Evolutionary conservation across 1,140 invertebrate genomes (phyloP), one percentile per base, ranked within the genome.

Genomic region (Chymomyza costata): DNA sequence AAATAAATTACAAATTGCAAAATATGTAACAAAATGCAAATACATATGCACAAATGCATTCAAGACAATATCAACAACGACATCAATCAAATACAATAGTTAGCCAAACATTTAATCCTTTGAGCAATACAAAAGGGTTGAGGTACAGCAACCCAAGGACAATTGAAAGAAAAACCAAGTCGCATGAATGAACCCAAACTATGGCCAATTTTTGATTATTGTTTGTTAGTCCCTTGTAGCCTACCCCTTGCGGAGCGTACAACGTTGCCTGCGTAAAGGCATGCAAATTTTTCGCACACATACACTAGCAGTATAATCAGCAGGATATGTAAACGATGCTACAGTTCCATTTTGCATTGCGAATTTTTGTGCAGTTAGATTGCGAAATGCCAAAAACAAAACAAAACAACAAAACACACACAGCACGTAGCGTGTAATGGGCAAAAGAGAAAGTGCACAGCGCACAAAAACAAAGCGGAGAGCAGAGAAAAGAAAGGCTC

Each of bases 261-360:
- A n/a, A n/a, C 65, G 50, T 57, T 45, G 32, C 41, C 50, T 37
- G 65, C 28, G 57, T 62, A 73, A 55, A 46, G 69, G 43, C 60
- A 74, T 76, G 70, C 70, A 76, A 76, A 76, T 78, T 67, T 76
- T 59, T 61, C 31, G 34, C 34, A 35, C 11, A 50, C 38, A 38
- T 7, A 48, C 8, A 37, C 6, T 56, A 66, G 38, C 31, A 56
- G 65, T n/a, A n/a, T n/a, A n/a, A 51, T 41, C 56, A 35, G 43
- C 17, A 34, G 16, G 55, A 31, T 41, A 32, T 64, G 61, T 65
- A 60, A 65, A 38, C 57, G 61, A 61, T 61, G 57, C 61, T 19
- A 32, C 38, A n/a, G 16, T 46, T 59, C 54, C 21, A 25, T 5
- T 25, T 25, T 25, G 56, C 48, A 63, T 59, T 59, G 62, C 58